Evolutionary conservation across 2,113 vertebrate species (phyloP).

Genomic region (Glaucidium brasilianum): DNA sequence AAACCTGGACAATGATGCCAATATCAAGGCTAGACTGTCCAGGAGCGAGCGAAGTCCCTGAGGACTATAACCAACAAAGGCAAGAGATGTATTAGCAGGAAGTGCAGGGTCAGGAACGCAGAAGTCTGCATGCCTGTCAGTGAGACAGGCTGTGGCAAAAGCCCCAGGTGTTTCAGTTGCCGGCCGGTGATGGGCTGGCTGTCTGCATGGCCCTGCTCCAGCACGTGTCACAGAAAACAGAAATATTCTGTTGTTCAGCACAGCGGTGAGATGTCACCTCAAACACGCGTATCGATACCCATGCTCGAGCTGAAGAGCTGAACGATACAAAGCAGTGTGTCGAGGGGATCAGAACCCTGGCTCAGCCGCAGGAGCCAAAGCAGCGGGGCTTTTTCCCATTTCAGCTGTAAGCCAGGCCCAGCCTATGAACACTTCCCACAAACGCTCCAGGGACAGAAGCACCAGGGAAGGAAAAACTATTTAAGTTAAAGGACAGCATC

Average conservation of each 20-base stretch:
- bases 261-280: background rate
- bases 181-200: accelerated
- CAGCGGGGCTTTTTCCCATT: background rate
- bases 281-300: accelerated
- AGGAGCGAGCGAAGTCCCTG: background rate
- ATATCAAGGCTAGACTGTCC: accelerated
- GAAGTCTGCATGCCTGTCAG: background rate
- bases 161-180: background rate
- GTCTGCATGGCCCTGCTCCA: accelerated
- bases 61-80: accelerated
- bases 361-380: background rate
- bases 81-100: background rate
- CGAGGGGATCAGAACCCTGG: background rate
- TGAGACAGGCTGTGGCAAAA: background rate
- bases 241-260: background rate
- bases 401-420: background rate
- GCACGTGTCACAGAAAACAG: background rate
- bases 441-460: background rate
- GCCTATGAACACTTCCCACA: background rate
- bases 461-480: background rate
- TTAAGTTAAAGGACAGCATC: background rate
- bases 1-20: background rate
- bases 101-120: background rate
- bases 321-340: background rate
- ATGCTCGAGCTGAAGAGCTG: background rate